These are phyloP conservation scores for Xanthia togata DNA, from an alignment of 2,888 invertebrate genomes.

Conservation along the genomic window DNA sequence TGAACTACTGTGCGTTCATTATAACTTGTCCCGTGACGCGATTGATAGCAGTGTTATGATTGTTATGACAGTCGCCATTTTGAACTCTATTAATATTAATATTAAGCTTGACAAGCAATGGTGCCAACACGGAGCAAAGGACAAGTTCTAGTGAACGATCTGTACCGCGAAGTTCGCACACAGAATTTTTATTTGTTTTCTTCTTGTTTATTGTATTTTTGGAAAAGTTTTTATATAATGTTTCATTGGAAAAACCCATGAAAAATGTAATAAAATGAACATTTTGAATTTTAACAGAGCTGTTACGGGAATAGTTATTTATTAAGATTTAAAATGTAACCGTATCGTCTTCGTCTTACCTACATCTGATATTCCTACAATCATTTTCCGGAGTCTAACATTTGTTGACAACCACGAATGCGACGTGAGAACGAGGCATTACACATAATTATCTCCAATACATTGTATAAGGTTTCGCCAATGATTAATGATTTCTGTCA, in stretches of 20 bases:
- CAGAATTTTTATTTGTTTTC: background rate
- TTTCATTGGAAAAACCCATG: background rate
- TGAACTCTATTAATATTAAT: no score
- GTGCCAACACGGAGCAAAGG: no score
- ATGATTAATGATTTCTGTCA: conserved; percentile 64
- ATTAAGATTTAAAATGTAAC: conserved; percentile 1
- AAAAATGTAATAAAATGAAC: background rate
- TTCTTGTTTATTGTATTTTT: background rate
- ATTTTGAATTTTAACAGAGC: background rate
- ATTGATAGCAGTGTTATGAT: no score
- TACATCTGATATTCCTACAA: background rate
- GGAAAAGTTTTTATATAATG: background rate
- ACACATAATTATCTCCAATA: conserved; percentile 48
- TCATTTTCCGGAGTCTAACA: background rate
- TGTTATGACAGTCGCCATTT: no score
- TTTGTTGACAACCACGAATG: background rate
- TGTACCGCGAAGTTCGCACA: background rate
- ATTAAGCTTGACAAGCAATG: no score
- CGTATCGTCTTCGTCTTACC: background rate
- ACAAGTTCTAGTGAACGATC: no score
- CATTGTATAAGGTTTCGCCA: conserved; percentile 28
- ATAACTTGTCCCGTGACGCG: no score
- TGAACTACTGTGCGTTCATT: no score
- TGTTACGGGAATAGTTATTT: background rate
- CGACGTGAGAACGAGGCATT: conserved; percentile 37